Evolutionary conservation across 2,113 vertebrate species (phyloP), one percentile per base, ranked within the genome.

Genomic region (Cariama cristata): DNA sequence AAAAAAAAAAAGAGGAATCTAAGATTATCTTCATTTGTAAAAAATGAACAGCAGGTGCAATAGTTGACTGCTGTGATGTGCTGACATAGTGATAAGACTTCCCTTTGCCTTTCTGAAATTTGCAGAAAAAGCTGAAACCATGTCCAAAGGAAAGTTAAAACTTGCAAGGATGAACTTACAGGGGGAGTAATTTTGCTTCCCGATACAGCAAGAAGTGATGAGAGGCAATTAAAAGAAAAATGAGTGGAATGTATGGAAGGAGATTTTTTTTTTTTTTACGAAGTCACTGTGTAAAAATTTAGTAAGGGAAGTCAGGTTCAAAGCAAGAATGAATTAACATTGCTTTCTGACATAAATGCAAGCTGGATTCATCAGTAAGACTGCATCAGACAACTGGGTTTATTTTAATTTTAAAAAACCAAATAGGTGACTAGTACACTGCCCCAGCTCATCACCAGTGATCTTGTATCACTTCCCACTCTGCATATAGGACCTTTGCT

Each of bases 371-470:
- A 60, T 47, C 19, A 47, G 32, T 14, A 56, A 24, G 28, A 74
- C 33, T 69, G 9, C 23, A 92, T 13, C 38, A 86, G 63, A 60
- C 27, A 35, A n/a, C 5, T 13, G 13, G 2, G 4, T 28, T 82
- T 52, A 73, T 35, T 64, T 69, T 50, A 6, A 42, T 7, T 56
- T 27, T 5, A 45, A 66, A 77, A 8, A 0, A 30, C 38, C 5
- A 1, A 22, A 8, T 26, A 79, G 0, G 1, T 19, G 7, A 69
- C 6, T 16, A 69, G 14, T 5, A 58, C 14, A n/a, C 4, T 35
- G 21, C 19, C 50, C 47, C 53, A 80, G 19, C 5, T 55, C 4
- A 73, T 68, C 33, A 50, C 1, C n/a, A 67, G 45, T 23, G 32
- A 77, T 17, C 16, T 33, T 73, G 7, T 55, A 33, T 38, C 12